Percentiles rank a stretch among this genome's conserved stretches.
Conservation (phyloP, 2,113 vertebrate species). For the Mormyrus lacerda region DNA sequence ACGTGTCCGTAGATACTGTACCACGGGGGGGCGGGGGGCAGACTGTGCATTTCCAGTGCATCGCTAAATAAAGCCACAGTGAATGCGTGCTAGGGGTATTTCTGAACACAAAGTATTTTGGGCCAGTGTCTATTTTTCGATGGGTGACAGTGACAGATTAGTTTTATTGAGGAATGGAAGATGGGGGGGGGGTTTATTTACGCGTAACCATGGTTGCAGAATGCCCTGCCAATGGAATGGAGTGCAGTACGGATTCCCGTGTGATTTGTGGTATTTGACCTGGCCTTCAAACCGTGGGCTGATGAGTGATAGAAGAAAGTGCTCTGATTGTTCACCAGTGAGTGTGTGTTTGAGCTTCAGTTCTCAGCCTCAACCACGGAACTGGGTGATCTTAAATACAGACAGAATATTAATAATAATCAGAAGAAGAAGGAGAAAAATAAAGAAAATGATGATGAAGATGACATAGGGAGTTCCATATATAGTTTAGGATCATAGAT, state of each 20-base stretch:
- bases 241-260: slow-evolving; percentile 32
- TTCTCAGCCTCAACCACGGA: neutral
- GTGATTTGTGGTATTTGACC: slow-evolving; percentile 6
- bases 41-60: neutral
- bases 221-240: slow-evolving; percentile 37
- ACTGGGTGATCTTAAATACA: neutral
- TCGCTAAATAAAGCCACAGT: slow-evolving; percentile 42
- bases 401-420: neutral
- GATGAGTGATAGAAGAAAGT: neutral
- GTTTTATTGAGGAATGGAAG: slow-evolving; percentile 19
- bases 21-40: neutral
- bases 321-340: neutral
- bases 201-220: slow-evolving; percentile 63
- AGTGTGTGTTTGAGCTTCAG: neutral
- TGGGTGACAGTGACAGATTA: slow-evolving; percentile 39
- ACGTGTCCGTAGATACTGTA: neutral
- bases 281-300: slow-evolving; percentile 5
- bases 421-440: neutral
- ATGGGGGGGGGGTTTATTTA: slow-evolving; percentile 36
- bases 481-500: neutral
- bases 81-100: slow-evolving; percentile 29
- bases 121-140: slow-evolving; percentile 47
- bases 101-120: slow-evolving; percentile 44
- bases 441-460: neutral
- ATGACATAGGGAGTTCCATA: neutral